Evolutionary conservation across 2,113 vertebrate genomes (phyloP).

Genomic region (Ochotona princeps): DNA sequence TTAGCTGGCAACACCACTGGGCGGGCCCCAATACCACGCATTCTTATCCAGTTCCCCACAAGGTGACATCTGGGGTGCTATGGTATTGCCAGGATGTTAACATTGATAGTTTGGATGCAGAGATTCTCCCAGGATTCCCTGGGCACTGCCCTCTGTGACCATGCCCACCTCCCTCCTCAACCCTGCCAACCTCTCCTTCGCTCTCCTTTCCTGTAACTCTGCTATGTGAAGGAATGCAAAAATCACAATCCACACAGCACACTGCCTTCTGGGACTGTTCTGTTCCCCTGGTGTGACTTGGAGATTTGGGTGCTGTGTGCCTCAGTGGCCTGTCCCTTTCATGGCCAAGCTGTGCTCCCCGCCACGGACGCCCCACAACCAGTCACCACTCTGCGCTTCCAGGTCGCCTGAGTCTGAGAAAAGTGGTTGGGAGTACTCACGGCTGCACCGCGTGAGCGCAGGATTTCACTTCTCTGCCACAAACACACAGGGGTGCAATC

Average conservation of each 20-base stretch:
- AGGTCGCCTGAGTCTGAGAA: not conserved
- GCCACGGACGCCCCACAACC: too few relatives aligned
- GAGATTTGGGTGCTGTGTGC: not conserved
- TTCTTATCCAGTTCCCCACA: too few relatives aligned
- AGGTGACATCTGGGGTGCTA: not conserved
- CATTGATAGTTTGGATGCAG: not conserved
- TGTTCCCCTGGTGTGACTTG: not conserved
- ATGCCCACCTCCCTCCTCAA: not conserved
- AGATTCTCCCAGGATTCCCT: not conserved
- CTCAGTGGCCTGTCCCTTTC: not conserved
- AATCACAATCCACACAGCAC: not conserved
- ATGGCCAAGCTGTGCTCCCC: not conserved
- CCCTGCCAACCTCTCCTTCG: not conserved
- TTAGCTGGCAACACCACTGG: too few relatives aligned
- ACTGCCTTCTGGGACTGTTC: too few relatives aligned
- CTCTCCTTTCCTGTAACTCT: too few relatives aligned
- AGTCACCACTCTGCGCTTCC: not conserved
- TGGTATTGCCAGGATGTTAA: not conserved
- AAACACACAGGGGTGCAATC: too few relatives aligned
- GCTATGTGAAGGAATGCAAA: not conserved
- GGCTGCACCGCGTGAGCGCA: not conserved
- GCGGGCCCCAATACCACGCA: too few relatives aligned
- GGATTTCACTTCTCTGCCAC: not conserved
- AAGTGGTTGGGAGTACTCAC: not conserved
- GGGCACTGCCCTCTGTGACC: not conserved